Base-by-base conservation (phyloP, 2,797 vertebrate genomes). In the Onychomys torridus region DNA sequence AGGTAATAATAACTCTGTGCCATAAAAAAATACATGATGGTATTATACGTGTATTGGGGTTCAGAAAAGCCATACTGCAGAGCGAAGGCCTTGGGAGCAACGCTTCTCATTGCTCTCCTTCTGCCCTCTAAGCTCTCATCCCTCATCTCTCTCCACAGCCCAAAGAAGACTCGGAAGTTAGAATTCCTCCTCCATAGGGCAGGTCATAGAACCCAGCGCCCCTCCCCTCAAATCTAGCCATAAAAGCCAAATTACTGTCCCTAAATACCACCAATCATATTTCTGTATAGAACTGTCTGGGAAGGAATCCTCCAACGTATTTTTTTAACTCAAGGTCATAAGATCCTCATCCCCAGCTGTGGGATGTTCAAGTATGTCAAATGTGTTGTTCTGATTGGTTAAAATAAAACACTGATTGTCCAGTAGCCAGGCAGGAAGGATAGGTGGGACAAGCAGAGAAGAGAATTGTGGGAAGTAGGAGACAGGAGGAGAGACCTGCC, bases 1-100 rank as follows among this genome's bases (percentile, higher is more conserved):
- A 88, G 23, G 61, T 46, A 95, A 82, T 46, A 95, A 81, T 94
- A 90, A 85, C 92, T 71, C 37, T 86, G 23, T 32, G 34, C 40
- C 55, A 63, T 16, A 79, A 37, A 52, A 96, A 90, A 81, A 40
- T 90, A 59, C 14, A 32, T 43, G 57, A 32, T 43, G 87, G 25
- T 63, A 79, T 90, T 63, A 88, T 34, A 83, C 73, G 77, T 10
- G 12, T 25, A 27, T 37, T 11, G 6, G 13, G 34, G 25, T 46
- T 86, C 19, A 40, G 73, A 65, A 85, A 69, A 69, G 25, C 2
- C 29, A 40, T 10, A 37, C 11, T 55, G 75, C n/a, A 29, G 25
- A 65, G 81, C 75, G 43, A 76, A 83, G 23, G 17, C n/a, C 32
- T 69, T 21, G 17, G 8, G 8, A 67, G 52, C 23, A 52, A 25